Base-by-base conservation (phyloP, 2,797 vertebrate species). In the Hyperoplus lanceolatus region DNA sequence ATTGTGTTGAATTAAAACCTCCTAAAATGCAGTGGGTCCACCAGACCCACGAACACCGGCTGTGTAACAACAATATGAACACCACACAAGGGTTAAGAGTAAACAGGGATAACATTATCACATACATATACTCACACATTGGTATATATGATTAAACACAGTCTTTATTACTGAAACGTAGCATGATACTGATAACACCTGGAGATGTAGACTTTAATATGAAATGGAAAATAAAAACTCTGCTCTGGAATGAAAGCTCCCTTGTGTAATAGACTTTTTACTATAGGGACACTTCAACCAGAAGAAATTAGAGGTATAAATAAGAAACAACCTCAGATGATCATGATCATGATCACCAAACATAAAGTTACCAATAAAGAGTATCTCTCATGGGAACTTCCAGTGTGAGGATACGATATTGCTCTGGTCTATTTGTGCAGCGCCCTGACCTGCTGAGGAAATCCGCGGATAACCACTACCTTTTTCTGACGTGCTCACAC, bases 111-210 rank as follows among this genome's bases (percentile, higher is more conserved):
- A 29, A 29, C 29, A 29, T 29, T 29, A 29, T 29, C 29, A 29
- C 29, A 29, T 29, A 29, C 29, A 29, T 29, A 12, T 58, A 29
- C 54, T 55, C 39, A 69, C 16, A 67, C 64, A 15, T 45, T 72
- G 42, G 8, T 77, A 29, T 36, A 57, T 73, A 16, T 72, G 64
- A 65, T n/a, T 56, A 6, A 54, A 55, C 61, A 38, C 21, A 42
- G 13, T 21, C 10, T 42, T 54, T 43, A 43, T 9, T 45, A 41
- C 8, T 39, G 59, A 70, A 8, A 68, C 55, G 70, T 74, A 70
- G 64, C 16, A 65, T 49, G 36, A 51, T 48, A 48, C 54, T 11
- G 39, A 60, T 61, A 38, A 12, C 56, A 63, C 41, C 29, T 42
- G 38, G 36, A 66, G 48, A 62, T 62, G 11, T 56, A 45, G 8